A percentile compares a stretch with the other conserved stretches of the same genome.
Conservation (phyloP, 2,888 invertebrate genomes). For the Bellardia pandia region DNA sequence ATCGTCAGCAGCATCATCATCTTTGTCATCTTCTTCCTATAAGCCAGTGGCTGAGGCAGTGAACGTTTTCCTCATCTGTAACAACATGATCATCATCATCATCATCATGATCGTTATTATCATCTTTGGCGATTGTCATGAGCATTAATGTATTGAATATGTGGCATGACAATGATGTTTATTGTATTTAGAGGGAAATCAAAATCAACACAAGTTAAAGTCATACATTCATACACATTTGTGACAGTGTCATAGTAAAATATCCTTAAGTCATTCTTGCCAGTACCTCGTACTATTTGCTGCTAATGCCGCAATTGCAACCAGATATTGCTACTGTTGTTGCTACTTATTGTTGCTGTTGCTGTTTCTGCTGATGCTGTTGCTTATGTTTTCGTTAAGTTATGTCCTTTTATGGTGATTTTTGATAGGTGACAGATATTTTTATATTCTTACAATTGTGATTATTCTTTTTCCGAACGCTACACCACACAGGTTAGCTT, state of each 20-base stretch:
- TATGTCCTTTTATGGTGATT: slow-evolving; percentile 82
- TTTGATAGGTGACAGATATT: slow-evolving; percentile 82
- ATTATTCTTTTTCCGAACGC: slow-evolving; percentile 48
- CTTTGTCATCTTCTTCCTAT: slow-evolving; percentile 32
- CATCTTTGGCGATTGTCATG: slow-evolving; percentile 65
- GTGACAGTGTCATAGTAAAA: slow-evolving; percentile 70
- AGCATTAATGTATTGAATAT: slow-evolving; percentile 66
- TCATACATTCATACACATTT: slow-evolving; percentile 65
- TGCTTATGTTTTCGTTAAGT: slow-evolving; percentile 75
- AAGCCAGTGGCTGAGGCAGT: slow-evolving; percentile 47
- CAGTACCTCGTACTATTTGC: slow-evolving; percentile 29
- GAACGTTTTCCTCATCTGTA: slow-evolving; percentile 17
- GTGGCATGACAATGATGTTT: slow-evolving; percentile 68
- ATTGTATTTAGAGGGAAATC: slow-evolving; percentile 70
- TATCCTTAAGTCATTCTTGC: slow-evolving; percentile 65
- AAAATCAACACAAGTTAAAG: slow-evolving; percentile 66
- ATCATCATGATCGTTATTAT: slow-evolving; percentile 61
- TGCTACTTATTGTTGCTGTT: slow-evolving; percentile 30
- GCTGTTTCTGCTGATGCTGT: slow-evolving; percentile 18
- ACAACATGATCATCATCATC: slow-evolving; percentile 54
- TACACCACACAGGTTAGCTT: background rate
- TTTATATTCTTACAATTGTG: slow-evolving; percentile 70
- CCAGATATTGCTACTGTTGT: slow-evolving; percentile 35
- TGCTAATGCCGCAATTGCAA: slow-evolving; percentile 55
- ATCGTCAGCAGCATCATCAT: slow-evolving; percentile 52